Evolutionary conservation across 2,797 vertebrate genomes (phyloP), one percentile per base, ranked within the genome.

Genomic region (Oreochromis mossambicus): DNA sequence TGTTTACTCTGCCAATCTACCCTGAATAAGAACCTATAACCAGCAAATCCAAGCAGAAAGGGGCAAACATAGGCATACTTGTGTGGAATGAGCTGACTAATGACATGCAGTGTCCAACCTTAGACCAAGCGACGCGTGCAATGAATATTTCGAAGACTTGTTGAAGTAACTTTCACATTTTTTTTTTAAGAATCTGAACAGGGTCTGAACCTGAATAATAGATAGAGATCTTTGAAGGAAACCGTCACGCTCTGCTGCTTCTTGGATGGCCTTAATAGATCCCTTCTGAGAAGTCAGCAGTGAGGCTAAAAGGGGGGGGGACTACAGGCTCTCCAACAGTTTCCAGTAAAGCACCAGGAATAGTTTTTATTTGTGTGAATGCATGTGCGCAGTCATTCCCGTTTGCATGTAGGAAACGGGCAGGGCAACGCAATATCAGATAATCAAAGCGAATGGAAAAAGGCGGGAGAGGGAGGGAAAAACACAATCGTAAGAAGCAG

Each of bases 171-270:
- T 63, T 63, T 61, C 10, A 36, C 58, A 3, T 61, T 61, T 32
- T 34, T 4, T 26, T 26, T 8, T 55, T 8, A 24, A 73, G 24
- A 48, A 48, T 73, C 43, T 48, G 41, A 83, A 17, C 11, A 87
- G 75, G 77, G 66, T 79, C 75, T 77, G 14, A 82, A 82, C 56
- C 46, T 82, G 70, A 92, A 48, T 73, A 73, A 73, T 48, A 73
- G 68, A 73, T 73, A 73, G 90, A 92, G 80, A 93, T 93, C 89
- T 91, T 85, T 68, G 54, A 68, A 81, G 12, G 63, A 75, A 90
- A 82, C 75, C 38, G 82, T 83, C 83, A 85, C 5, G 26, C 68
- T 85, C 79, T 50, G 34, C 63, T 81, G 81, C 63, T 82, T 85
- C 77, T 80, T 61, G 78, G 85, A 83, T 55, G 78, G 79, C 80